Evolutionary conservation across 1,140 invertebrate genomes (phyloP).

Genomic region (Drosophila jambulina): DNA sequence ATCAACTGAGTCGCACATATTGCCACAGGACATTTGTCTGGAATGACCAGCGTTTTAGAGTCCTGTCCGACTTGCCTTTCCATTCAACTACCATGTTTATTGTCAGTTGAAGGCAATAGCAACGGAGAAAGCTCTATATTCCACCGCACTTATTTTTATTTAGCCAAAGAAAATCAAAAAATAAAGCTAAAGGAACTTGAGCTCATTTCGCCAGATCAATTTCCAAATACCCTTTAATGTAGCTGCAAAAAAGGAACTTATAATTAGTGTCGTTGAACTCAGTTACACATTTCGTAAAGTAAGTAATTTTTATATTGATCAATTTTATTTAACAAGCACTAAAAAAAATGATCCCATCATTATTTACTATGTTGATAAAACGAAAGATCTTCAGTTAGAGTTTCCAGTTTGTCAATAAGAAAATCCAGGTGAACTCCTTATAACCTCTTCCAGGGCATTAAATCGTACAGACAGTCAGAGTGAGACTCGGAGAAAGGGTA

Average conservation of each 20-base stretch:
- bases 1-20: constrained; percentile 37
- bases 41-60: constrained; percentile 55
- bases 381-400: not conserved
- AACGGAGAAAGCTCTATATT: constrained; percentile 13
- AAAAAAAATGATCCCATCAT: not conserved
- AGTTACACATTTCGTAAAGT: too few relatives aligned
- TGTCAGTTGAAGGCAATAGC: constrained; percentile 59
- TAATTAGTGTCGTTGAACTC: too few relatives aligned
- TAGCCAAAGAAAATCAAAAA: constrained; percentile 40
- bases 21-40: constrained; percentile 47
- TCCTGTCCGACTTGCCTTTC: constrained; percentile 38
- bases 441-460: not conserved
- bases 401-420: not conserved
- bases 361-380: not conserved
- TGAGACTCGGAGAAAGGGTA: constrained; percentile 46
- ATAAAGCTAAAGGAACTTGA: constrained; percentile 14
- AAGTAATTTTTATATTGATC: too few relatives aligned
- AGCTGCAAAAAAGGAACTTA: not conserved
- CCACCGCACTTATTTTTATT: constrained; percentile 68
- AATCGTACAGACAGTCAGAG: not conserved
- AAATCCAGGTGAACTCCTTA: not conserved
- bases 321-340: not conserved
- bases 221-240: not conserved
- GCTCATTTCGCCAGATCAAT: constrained; percentile 13
- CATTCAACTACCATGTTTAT: constrained; percentile 58